A percentile compares a stretch with the other conserved stretches of the same genome.
phyloP scores from a whole-genome alignment of 2,797 vertebrate species.

The Pteropus rufus region DNA sequence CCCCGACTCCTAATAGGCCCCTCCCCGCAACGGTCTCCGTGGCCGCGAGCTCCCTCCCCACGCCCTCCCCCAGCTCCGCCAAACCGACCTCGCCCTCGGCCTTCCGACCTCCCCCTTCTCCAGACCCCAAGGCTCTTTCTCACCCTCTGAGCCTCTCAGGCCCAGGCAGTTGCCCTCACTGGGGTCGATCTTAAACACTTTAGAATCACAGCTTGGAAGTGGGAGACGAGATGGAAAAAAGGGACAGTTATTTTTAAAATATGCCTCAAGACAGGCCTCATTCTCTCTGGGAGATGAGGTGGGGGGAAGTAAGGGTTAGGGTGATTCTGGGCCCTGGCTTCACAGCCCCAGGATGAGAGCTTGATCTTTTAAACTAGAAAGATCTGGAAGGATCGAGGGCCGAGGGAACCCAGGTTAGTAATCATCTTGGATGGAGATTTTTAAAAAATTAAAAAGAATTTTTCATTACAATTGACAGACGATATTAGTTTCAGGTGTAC shows the following conservation, averaged over 20 bases:
- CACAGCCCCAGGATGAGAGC: neutral
- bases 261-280: neutral
- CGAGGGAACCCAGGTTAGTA: neutral
- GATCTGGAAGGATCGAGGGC: neutral
- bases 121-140: neutral
- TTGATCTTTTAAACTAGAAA: neutral
- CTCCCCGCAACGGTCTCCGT: fast-evolving
- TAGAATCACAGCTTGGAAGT: neutral
- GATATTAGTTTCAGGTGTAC: too few species aligned
- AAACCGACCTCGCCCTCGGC: too few species aligned
- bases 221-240: too few species aligned
- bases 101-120: neutral
- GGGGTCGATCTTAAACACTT: neutral
- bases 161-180: neutral
- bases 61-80: fast-evolving
- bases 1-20: neutral
- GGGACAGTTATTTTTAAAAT: neutral
- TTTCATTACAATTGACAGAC: too few species aligned
- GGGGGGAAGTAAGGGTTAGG: neutral
- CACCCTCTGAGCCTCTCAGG: neutral
- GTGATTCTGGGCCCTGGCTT: too few species aligned
- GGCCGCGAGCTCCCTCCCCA: too few species aligned
- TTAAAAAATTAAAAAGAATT: neutral
- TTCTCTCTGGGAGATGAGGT: neutral
- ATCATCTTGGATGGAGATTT: neutral